Evolutionary conservation across 2,113 vertebrate species (phyloP).

Genomic region (Leptobrachium ailaonicum): DNA sequence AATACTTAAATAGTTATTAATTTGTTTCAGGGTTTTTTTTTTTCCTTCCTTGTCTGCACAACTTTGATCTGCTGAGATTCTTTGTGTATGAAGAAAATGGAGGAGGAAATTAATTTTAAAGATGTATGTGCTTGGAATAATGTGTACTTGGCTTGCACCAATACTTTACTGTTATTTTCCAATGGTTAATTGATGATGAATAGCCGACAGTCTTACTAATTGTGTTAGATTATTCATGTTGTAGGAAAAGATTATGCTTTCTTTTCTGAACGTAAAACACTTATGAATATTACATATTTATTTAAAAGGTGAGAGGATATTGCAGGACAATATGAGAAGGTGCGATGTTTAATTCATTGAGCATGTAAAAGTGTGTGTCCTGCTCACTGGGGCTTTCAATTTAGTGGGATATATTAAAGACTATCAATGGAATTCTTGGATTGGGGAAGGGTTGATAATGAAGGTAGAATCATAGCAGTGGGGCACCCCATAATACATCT

Average conservation of each 20-base stretch:
- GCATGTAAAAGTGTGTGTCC: too few relatives aligned
- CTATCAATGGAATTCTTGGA: too few relatives aligned
- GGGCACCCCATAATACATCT: too few relatives aligned
- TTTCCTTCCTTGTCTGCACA: slow-evolving; percentile 65
- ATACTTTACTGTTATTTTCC: slow-evolving; percentile 54
- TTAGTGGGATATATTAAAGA: too few relatives aligned
- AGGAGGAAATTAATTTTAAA: slow-evolving; percentile 62
- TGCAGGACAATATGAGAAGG: too few relatives aligned
- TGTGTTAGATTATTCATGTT: slow-evolving; percentile 48
- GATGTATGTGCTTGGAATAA: slow-evolving; percentile 56
- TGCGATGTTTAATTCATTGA: too few relatives aligned
- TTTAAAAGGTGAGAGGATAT: too few relatives aligned
- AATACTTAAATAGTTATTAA: slow-evolving; percentile 84
- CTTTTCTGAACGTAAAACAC: neutral
- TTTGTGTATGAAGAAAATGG: slow-evolving; percentile 56
- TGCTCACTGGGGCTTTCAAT: too few relatives aligned
- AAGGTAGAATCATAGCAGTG: too few relatives aligned
- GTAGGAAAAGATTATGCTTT: slow-evolving; percentile 58
- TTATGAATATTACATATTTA: neutral
- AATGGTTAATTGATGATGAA: slow-evolving; percentile 57
- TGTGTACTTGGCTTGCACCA: slow-evolving; percentile 14
- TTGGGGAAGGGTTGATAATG: too few relatives aligned
- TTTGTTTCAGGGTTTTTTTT: slow-evolving; percentile 63
- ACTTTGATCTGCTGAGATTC: slow-evolving; percentile 73
- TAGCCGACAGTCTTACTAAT: slow-evolving; percentile 45